Conservation (phyloP, 92 coral and sea anemone genomes). For the Phenganax stokvisi region DNA sequence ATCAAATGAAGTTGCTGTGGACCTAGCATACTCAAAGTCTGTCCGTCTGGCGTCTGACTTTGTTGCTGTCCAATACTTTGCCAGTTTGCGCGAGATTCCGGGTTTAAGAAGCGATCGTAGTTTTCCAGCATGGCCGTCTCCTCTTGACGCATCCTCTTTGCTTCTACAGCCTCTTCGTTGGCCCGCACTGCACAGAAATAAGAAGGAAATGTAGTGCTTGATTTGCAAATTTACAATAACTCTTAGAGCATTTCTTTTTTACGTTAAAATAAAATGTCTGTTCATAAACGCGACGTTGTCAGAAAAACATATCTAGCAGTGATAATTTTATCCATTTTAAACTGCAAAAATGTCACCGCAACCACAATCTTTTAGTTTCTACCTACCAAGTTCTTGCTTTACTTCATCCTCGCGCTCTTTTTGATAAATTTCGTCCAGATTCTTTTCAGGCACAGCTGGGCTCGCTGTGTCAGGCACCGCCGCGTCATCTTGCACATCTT, state of each 20-base stretch:
- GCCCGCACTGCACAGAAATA: conserved; percentile 2
- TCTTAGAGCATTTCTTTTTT: not conserved
- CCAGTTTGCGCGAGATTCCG: conserved; percentile 27
- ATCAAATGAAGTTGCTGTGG: conserved; percentile 23
- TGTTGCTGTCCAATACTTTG: not conserved
- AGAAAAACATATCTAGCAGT: too few relatives aligned
- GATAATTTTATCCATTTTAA: not conserved
- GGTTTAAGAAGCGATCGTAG: conserved; percentile 25
- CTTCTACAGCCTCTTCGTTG: conserved; percentile 31
- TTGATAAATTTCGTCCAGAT: conserved; percentile 23
- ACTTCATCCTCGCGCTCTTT: conserved; percentile 17
- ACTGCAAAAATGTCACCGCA: not conserved
- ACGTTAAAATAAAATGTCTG: too few relatives aligned
- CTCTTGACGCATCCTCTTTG: conserved; percentile 15
- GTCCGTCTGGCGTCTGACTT: conserved; percentile 24
- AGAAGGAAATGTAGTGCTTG: not conserved
- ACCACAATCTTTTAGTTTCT: not conserved
- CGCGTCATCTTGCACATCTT: not conserved
- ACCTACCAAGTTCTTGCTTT: conserved; percentile 32
- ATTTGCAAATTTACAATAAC: not conserved
- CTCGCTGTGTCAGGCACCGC: not conserved
- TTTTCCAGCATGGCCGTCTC: not conserved
- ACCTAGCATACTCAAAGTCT: conserved; percentile 23
- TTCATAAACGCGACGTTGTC: too few relatives aligned
- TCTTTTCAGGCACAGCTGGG: not conserved